phyloP scores from a whole-genome alignment of 2,113 vertebrate genomes.

The Cichladusa arquata region DNA sequence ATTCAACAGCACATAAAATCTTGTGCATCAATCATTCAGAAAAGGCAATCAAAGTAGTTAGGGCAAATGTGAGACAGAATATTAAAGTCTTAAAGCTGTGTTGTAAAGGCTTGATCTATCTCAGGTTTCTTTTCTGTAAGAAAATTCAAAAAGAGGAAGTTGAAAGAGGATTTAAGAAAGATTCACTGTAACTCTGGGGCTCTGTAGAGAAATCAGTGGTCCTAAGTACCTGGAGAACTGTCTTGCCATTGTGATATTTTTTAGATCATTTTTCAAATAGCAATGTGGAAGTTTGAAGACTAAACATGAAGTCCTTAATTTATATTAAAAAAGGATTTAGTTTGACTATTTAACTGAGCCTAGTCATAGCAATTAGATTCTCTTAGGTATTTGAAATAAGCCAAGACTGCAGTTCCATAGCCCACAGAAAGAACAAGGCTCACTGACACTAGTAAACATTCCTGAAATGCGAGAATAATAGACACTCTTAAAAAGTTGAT shows the following conservation, averaged over 20 bases:
- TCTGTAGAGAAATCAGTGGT: neutral
- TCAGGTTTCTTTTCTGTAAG: neutral
- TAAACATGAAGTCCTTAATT: neutral
- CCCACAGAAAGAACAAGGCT: neutral
- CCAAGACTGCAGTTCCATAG: neutral
- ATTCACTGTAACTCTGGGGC: neutral
- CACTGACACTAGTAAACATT: neutral
- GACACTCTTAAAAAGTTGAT: neutral
- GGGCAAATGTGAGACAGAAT: constrained; percentile 7
- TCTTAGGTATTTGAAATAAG: neutral
- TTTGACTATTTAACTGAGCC: neutral
- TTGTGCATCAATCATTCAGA: constrained; percentile 52
- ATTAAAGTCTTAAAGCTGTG: neutral
- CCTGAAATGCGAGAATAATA: neutral
- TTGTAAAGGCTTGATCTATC: neutral
- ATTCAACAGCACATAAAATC: constrained; percentile 44
- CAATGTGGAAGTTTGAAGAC: neutral
- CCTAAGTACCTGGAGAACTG: neutral
- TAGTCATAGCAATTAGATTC: neutral
- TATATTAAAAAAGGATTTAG: neutral
- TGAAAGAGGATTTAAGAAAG: neutral
- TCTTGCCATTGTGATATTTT: neutral
- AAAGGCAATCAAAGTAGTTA: constrained; percentile 57
- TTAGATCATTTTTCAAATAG: neutral
- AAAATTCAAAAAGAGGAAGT: neutral